Base-by-base conservation (phyloP, 2,113 vertebrate genomes). In the Azemiops feae region DNA sequence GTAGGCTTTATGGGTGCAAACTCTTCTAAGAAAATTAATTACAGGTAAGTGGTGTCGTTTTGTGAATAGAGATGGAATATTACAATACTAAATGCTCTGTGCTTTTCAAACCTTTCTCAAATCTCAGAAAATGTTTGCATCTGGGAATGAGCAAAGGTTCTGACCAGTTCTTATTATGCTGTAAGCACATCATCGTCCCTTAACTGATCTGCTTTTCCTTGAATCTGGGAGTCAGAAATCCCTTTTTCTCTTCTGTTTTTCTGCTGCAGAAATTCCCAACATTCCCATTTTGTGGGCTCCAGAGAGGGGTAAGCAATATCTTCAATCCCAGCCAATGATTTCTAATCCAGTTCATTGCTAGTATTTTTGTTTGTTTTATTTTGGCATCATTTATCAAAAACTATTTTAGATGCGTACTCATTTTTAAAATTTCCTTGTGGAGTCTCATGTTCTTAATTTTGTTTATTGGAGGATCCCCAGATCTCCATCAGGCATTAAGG, bases 181-280 rank as follows among this genome's bases (percentile, higher is more conserved):
- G 95, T 95, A 92, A 97, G 95, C 97, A 97, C 94, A 95, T 97
- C 95, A 95, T 96, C 91, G 97, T 97, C 96, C 97, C 97, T 97
- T 97, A 98, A 96, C 14, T 98, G 97, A 98, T 96, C 97, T 98
- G 96, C 94, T 98, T 98, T 94, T 98, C 97, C 97, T 98, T 97
- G 97, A 98, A 98, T 97, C 92, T 97, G 97, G 98, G 98, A 98
- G 97, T 98, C 97, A 98, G 98, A 98, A 98, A 98, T 98, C 98
- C 98, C 98, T 98, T 98, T 98, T 98, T 98, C 92, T 98, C 97
- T 98, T 98, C 98, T 98, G 98, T 98, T 98, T 98, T 98, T 98
- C 98, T 98, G 97, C 98, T 98, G 98, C 98, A 98, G 98, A 98
- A 98, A 98, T 98, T 98, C 98, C 98, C 98, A 98, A 98, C 98